phyloP scores from a whole-genome alignment of 1,140 invertebrate genomes.

The Pseudomyrmex dendroicus region DNA sequence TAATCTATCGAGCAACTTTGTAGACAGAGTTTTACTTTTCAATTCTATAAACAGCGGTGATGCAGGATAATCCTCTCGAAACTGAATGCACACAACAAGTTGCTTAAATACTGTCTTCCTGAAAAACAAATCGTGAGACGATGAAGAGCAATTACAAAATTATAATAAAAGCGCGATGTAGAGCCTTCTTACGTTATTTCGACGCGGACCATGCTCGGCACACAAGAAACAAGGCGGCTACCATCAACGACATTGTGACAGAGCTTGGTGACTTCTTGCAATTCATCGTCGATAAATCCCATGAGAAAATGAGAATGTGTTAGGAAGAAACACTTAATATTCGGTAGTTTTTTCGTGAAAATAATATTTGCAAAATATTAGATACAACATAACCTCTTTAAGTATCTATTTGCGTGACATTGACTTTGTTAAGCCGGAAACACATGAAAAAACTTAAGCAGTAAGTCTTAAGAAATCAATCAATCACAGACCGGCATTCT shows the following conservation, averaged over 20 bases:
- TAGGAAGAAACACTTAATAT: not conserved
- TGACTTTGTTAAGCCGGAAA: no score
- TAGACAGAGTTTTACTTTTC: conserved; percentile 89
- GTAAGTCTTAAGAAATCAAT: no score
- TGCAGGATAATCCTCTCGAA: conserved; percentile 87
- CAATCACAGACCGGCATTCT: no score
- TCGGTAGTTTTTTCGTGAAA: not conserved
- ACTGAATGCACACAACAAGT: conserved; percentile 88
- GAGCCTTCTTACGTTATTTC: conserved; percentile 87
- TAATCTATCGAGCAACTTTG: conserved; percentile 88
- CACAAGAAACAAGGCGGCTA: conserved; percentile 89
- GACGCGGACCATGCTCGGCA: conserved; percentile 87
- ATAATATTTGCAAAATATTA: not conserved
- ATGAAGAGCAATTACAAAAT: not conserved
- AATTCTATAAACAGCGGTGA: conserved; percentile 88
- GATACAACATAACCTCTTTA: conserved; percentile 7
- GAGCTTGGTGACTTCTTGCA: conserved; percentile 87
- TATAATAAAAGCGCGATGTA: not conserved
- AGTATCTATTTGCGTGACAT: no score
- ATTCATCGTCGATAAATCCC: conserved; percentile 88
- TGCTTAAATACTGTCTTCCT: conserved; percentile 88
- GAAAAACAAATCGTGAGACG: conserved; percentile 61
- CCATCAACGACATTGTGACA: conserved; percentile 87
- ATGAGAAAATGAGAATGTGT: conserved; percentile 78
- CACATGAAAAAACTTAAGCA: no score